Conservation (phyloP, 2,113 vertebrate species). For the Hirundichthys speculiger region DNA sequence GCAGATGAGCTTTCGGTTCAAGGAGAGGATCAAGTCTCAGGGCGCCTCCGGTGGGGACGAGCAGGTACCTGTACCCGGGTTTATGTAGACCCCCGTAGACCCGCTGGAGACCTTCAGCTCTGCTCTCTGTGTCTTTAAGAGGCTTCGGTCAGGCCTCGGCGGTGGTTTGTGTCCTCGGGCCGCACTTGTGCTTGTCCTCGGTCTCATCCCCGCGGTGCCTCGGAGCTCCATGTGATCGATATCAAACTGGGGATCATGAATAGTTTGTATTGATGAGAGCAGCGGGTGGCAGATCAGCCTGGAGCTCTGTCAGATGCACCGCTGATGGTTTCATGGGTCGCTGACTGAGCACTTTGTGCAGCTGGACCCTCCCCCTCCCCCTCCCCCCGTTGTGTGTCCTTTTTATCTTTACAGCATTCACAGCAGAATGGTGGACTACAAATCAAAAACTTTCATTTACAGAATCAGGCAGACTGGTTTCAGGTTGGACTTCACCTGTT, state of each 20-base stretch:
- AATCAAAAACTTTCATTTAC: no score
- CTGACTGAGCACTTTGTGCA: slow-evolving; percentile 25
- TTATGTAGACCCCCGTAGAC: background rate
- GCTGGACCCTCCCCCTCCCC: background rate
- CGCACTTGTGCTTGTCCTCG: background rate
- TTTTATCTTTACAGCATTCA: no score
- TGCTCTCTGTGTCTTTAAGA: background rate
- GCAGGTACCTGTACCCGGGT: slow-evolving; percentile 48
- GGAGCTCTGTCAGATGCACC: no score
- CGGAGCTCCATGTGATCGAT: slow-evolving; percentile 29
- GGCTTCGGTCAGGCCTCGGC: no score
- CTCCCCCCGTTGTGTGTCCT: no score
- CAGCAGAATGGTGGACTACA: no score
- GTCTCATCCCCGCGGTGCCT: background rate
- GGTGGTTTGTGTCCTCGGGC: background rate
- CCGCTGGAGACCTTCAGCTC: no score
- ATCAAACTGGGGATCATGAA: slow-evolving; percentile 29
- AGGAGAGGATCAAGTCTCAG: slow-evolving; percentile 68
- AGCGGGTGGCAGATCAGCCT: slow-evolving; percentile 7
- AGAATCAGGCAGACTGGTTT: no score
- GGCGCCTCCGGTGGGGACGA: slow-evolving; percentile 21
- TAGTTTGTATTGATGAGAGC: slow-evolving; percentile 25
- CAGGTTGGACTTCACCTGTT: no score
- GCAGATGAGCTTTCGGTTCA: slow-evolving; percentile 76
- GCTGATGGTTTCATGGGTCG: background rate